Conservation (phyloP, 2,797 vertebrate species). For the Melanogrammus aeglefinus region DNA sequence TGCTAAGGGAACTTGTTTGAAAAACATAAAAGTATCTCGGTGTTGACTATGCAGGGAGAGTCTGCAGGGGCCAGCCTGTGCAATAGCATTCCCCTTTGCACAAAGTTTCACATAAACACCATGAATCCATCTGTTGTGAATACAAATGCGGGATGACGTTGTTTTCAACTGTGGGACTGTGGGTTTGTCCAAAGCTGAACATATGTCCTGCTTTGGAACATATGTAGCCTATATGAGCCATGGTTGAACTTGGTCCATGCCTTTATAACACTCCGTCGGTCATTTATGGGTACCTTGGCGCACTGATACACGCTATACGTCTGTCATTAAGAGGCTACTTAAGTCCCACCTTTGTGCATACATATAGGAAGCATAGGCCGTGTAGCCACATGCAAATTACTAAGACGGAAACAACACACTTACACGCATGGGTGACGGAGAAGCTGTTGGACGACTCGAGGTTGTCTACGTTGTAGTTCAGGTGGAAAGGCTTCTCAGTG, state of each 20-base stretch:
- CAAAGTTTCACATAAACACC: background rate
- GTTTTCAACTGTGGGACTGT: background rate
- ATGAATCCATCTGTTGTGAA: background rate
- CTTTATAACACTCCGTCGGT: too few species aligned
- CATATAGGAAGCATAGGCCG: conserved; percentile 21
- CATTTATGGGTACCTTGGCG: too few species aligned
- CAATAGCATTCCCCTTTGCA: background rate
- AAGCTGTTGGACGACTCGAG: conserved; percentile 99
- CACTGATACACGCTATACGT: conserved; percentile 28
- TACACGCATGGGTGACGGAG: conserved; percentile 98
- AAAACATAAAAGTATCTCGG: conserved; percentile 14
- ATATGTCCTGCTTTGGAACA: too few species aligned
- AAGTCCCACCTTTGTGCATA: conserved; percentile 28
- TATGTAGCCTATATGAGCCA: too few species aligned
- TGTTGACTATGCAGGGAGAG: conserved; percentile 1
- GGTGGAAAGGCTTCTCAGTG: conserved; percentile 97
- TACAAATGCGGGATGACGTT: background rate
- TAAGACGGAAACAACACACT: conserved; percentile 69
- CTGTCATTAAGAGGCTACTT: conserved; percentile 29
- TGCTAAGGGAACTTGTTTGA: conserved; percentile 54
- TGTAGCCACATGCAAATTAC: conserved; percentile 26
- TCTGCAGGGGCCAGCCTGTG: conserved; percentile 31
- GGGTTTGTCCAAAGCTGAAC: too few species aligned
- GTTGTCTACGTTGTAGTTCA: conserved; percentile 99
- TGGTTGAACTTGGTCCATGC: too few species aligned